Percentiles rank a stretch among this genome's conserved stretches.
Evolutionary conservation across 2,113 vertebrate species (phyloP).

Genomic region (Sylvietta virens): DNA sequence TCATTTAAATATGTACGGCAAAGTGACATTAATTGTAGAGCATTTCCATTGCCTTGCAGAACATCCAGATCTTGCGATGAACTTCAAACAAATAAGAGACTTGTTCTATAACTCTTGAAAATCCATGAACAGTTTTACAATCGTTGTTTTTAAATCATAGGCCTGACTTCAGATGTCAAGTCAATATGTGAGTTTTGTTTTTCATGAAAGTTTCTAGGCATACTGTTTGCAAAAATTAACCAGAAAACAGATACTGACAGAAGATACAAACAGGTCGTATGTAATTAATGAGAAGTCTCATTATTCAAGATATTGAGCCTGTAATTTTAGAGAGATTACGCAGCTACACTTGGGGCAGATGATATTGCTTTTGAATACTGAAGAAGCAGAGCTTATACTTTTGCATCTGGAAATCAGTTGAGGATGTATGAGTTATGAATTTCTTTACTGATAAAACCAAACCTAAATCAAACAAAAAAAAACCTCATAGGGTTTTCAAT

Average conservation of each 20-base stretch:
- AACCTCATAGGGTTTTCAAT: background rate
- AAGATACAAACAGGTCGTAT: background rate
- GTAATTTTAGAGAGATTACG: background rate
- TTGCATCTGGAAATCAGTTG: background rate
- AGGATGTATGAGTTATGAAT: background rate
- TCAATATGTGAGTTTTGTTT: background rate
- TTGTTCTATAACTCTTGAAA: background rate
- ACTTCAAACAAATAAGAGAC: background rate
- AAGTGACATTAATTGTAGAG: background rate
- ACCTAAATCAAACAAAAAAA: background rate
- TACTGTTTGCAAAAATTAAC: background rate
- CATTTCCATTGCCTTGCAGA: background rate
- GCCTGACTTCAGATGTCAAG: background rate
- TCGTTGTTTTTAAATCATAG: background rate
- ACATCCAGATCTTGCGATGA: background rate
- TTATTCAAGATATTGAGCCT: background rate
- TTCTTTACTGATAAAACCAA: background rate
- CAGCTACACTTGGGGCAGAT: background rate
- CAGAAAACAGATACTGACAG: background rate
- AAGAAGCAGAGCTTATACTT: background rate
- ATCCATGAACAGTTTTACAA: background rate
- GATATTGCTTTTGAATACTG: background rate
- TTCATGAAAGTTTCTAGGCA: background rate
- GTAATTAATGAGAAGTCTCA: background rate
- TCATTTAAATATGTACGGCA: background rate